A percentile compares a stretch with the other conserved stretches of the same genome.
phyloP scores from a whole-genome alignment of 2,888 invertebrate species.

The Coelopa pilipes region DNA sequence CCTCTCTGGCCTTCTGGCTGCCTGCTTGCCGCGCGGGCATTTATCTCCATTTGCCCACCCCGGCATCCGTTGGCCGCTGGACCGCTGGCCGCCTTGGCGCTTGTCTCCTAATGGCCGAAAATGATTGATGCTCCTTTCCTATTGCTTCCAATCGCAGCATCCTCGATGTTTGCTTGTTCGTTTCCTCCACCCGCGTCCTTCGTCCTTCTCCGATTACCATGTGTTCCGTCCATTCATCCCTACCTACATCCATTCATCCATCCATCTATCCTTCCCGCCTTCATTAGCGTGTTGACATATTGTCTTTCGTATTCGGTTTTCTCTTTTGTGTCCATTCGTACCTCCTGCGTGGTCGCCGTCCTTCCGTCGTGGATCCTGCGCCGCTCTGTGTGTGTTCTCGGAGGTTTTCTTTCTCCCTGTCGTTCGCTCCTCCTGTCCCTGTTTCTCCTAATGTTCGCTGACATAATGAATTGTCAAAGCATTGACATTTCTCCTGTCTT shows the following conservation, averaged over 20 bases:
- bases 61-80: background rate
- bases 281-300: constrained; percentile 2
- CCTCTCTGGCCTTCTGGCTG: too few relatives aligned
- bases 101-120: too few relatives aligned
- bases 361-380: background rate
- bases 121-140: too few relatives aligned
- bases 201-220: too few relatives aligned
- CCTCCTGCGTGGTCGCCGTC: background rate
- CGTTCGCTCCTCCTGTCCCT: background rate
- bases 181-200: too few relatives aligned
- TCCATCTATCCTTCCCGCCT: background rate
- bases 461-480: constrained; percentile 14
- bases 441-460: background rate
- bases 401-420: background rate
- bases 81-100: background rate
- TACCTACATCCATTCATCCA: too few relatives aligned
- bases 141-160: too few relatives aligned
- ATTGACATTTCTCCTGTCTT: constrained; percentile 4
- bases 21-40: too few relatives aligned
- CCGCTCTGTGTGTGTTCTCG: background rate
- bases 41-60: too few relatives aligned
- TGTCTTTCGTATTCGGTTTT: background rate
- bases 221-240: too few relatives aligned
- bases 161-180: too few relatives aligned
- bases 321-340: background rate